Evolutionary conservation across 2,797 vertebrate species (phyloP).

Genomic region (Hydrophis major): DNA sequence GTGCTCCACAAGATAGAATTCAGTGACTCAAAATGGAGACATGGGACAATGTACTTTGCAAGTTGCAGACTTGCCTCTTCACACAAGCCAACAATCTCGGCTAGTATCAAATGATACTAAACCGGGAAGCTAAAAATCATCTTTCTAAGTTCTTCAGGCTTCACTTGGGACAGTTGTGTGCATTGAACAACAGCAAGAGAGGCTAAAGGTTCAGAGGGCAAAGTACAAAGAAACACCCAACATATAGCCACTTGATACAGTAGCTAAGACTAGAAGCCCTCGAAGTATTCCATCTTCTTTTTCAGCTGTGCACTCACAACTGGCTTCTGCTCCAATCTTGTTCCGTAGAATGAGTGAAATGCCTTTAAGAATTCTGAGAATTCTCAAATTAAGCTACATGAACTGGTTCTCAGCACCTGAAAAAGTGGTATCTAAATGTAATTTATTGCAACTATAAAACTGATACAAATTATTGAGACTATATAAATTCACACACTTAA

Average conservation of each 20-base stretch:
- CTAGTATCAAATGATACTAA: neutral
- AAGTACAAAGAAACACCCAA: neutral
- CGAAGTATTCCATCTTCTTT: neutral
- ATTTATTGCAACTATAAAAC: neutral
- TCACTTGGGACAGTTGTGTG: neutral
- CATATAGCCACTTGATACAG: neutral
- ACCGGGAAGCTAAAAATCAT: neutral
- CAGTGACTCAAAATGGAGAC: neutral
- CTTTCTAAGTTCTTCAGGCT: neutral
- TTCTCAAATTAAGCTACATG: neutral
- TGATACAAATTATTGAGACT: neutral
- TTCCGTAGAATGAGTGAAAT: neutral
- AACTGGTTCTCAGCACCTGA: neutral
- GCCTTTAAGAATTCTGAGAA: neutral
- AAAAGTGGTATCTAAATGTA: neutral
- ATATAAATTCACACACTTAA: neutral
- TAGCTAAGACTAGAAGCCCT: neutral
- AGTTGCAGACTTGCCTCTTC: neutral
- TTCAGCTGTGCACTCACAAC: no score
- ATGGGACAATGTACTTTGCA: neutral
- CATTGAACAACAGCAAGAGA: neutral
- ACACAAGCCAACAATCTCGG: neutral
- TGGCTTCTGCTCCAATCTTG: neutral
- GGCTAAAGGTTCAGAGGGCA: neutral
- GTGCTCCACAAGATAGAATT: neutral